These are phyloP conservation scores for Sminthurinus aureus DNA, from an alignment of 2,888 invertebrate genomes.

Conservation along the genomic window DNA sequence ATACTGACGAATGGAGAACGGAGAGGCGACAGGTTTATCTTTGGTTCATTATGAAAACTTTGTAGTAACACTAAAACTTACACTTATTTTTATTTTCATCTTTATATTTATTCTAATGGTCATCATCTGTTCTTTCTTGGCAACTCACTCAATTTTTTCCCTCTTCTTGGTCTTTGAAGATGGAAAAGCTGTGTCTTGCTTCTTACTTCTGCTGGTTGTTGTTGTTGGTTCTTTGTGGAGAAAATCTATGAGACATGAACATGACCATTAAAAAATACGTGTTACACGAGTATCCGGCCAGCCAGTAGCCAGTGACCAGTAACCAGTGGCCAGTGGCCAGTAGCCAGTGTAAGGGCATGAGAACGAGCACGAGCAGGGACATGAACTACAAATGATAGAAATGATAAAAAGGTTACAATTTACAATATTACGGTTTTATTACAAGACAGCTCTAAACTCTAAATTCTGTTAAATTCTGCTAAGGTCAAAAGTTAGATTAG, in stretches of 20 bases:
- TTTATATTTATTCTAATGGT: not conserved
- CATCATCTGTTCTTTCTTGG: not conserved
- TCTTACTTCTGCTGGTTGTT: not conserved
- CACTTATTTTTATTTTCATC: slow-evolving; percentile 22
- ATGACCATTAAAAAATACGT: not conserved
- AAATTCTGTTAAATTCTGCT: too few species aligned
- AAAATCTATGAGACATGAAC: not conserved
- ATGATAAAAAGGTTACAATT: too few species aligned
- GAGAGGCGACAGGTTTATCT: too few species aligned
- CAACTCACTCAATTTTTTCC: not conserved
- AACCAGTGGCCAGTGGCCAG: too few species aligned
- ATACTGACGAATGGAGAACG: too few species aligned
- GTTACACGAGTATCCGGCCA: not conserved
- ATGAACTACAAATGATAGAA: too few species aligned
- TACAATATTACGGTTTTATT: too few species aligned
- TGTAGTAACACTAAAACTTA: slow-evolving; percentile 29
- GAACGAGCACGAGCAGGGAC: too few species aligned
- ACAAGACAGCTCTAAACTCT: too few species aligned
- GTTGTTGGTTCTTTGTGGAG: not conserved
- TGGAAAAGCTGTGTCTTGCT: not conserved
- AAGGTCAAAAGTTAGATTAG: too few species aligned
- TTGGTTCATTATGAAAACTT: slow-evolving; percentile 12
- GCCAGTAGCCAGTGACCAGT: not conserved
- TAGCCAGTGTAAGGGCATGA: too few species aligned
- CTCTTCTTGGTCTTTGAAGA: not conserved